These are phyloP conservation scores for Procambarus clarkii DNA, from an alignment of 1,140 invertebrate genomes.

Conservation along the genomic window DNA sequence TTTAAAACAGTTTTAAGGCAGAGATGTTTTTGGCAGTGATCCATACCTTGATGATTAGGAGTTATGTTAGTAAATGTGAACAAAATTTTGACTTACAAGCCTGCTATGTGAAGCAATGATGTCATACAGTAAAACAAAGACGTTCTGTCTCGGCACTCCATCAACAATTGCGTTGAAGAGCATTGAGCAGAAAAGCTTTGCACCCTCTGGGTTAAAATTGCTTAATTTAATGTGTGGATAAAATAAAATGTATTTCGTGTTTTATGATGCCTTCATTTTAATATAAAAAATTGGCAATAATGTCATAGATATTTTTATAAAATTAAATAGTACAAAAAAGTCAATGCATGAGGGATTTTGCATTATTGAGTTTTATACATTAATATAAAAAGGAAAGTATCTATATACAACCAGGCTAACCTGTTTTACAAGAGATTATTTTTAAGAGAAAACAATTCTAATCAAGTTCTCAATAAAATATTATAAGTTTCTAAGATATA, in stretches of 20 bases:
- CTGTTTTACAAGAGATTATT: not conserved
- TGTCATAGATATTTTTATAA: not conserved
- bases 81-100: not conserved
- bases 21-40: slow-evolving; percentile 38
- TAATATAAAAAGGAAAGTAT: not conserved
- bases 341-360: not conserved
- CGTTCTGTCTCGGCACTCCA: no score
- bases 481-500: not conserved
- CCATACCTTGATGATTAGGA: not conserved
- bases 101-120: not conserved
- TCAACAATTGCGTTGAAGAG: not conserved
- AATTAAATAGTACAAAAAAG: not conserved
- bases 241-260: no score
- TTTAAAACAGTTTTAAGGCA: slow-evolving; percentile 26
- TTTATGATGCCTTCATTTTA: not conserved
- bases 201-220: no score
- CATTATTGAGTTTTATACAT: no score
- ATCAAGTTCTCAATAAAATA: no score
- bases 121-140: no score
- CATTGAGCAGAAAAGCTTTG: no score
- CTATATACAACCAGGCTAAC: not conserved
- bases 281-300: not conserved
- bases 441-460: not conserved
- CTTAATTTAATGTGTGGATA: no score
- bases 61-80: not conserved